These are phyloP conservation scores for Odontamblyopus lacepedii DNA, from an alignment of 2,797 vertebrate species.

Conservation along the genomic window DNA sequence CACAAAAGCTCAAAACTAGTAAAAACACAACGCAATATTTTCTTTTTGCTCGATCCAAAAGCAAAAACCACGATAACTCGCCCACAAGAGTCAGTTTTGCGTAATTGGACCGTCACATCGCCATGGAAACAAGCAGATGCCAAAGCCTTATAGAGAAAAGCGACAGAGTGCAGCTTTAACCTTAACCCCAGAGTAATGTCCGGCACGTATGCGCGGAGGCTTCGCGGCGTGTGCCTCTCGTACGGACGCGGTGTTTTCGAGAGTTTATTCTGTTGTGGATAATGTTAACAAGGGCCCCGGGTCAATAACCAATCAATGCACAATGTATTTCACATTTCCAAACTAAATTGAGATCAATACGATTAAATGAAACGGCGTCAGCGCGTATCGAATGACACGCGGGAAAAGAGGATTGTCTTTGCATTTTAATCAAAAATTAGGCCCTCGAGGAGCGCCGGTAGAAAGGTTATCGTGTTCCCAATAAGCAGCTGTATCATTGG, in stretches of 20 bases:
- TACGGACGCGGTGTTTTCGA: constrained; percentile 3
- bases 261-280: neutral
- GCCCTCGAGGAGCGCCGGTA: neutral
- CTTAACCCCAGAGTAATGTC: constrained; percentile 15
- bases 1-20: too few species aligned
- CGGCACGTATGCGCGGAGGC: too few species aligned
- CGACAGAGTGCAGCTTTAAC: neutral
- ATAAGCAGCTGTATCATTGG: neutral
- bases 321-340: constrained; percentile 12
- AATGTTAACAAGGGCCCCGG: neutral
- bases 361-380: constrained; percentile 17
- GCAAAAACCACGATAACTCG: too few species aligned
- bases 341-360: constrained; percentile 21
- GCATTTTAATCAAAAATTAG: constrained; percentile 19
- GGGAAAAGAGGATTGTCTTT: neutral
- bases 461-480: constrained; percentile 8
- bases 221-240: constrained; percentile 11
- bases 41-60: too few species aligned
- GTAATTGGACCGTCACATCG: too few species aligned
- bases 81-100: too few species aligned
- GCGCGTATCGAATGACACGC: constrained; percentile 1
- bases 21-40: too few species aligned
- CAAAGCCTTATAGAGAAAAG: neutral
- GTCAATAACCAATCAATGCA: constrained; percentile 30
- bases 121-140: neutral